A percentile compares a stretch with the other conserved stretches of the same genome.
These are phyloP conservation scores for Drosophila differens DNA, from an alignment of 2,888 invertebrate genomes.

Conservation along the genomic window DNA sequence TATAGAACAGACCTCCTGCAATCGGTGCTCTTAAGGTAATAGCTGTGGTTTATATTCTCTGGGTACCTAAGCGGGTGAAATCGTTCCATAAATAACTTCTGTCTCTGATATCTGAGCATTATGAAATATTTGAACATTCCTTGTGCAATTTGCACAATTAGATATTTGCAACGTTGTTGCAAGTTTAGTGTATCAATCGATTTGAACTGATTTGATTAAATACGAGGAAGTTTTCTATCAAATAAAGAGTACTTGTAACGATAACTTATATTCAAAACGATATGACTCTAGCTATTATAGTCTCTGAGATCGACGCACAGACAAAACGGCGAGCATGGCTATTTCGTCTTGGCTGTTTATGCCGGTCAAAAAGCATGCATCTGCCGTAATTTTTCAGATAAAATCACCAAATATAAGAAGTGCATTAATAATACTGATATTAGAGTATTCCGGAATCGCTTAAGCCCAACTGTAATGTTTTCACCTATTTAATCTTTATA, in stretches of 20 bases:
- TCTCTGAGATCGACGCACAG: background rate
- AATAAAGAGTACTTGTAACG: background rate
- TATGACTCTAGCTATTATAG: background rate
- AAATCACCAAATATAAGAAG: background rate
- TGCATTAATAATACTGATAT: background rate
- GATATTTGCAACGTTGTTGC: background rate
- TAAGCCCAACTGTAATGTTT: background rate
- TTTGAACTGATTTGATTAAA: background rate
- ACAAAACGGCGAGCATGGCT: background rate
- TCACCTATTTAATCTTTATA: background rate
- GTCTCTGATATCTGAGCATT: background rate
- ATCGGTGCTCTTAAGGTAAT: background rate
- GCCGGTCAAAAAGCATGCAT: background rate
- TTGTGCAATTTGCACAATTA: background rate
- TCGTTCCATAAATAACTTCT: background rate
- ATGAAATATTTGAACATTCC: background rate
- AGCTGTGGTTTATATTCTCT: background rate
- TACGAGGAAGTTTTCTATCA: background rate
- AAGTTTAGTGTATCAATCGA: background rate
- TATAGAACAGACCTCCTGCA: background rate
- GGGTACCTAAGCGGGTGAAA: background rate
- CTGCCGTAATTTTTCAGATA: background rate
- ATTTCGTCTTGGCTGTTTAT: background rate
- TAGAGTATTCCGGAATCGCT: background rate
- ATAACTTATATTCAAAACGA: background rate